Evolutionary conservation across 2,888 invertebrate genomes (phyloP).

Genomic region (Mythimna impura): DNA sequence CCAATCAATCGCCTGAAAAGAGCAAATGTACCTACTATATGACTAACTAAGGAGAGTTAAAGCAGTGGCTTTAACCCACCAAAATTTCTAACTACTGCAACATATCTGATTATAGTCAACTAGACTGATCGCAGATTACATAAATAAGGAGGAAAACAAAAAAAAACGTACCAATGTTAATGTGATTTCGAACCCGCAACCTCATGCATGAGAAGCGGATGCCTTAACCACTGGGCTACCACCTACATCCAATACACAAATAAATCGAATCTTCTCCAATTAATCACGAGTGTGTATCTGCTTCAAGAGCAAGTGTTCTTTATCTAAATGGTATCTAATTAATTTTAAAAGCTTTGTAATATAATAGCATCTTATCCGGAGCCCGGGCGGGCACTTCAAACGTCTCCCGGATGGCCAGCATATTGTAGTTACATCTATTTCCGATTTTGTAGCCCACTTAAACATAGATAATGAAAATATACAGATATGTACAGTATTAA

Average conservation of each 20-base stretch:
- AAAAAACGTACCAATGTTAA: no score
- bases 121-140: no score
- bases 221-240: no score
- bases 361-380: conserved; percentile 27
- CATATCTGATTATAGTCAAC: no score
- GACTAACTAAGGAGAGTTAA: no score
- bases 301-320: conserved; percentile 35
- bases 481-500: not conserved
- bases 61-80: no score
- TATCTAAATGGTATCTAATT: conserved; percentile 38
- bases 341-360: conserved; percentile 49
- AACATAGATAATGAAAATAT: conserved; percentile 23
- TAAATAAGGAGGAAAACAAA: no score
- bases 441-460: conserved; percentile 55
- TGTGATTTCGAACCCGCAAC: no score
- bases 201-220: no score
- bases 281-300: conserved; percentile 18
- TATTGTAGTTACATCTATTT: conserved; percentile 65
- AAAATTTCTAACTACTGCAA: no score
- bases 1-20: no score
- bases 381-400: conserved; percentile 35
- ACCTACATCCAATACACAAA: not conserved
- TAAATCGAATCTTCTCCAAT: conserved; percentile 17
- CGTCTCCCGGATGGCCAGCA: conserved; percentile 61
- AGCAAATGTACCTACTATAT: no score